Evolutionary conservation across 2,797 vertebrate genomes (phyloP).

Genomic region (Hirundo rustica): DNA sequence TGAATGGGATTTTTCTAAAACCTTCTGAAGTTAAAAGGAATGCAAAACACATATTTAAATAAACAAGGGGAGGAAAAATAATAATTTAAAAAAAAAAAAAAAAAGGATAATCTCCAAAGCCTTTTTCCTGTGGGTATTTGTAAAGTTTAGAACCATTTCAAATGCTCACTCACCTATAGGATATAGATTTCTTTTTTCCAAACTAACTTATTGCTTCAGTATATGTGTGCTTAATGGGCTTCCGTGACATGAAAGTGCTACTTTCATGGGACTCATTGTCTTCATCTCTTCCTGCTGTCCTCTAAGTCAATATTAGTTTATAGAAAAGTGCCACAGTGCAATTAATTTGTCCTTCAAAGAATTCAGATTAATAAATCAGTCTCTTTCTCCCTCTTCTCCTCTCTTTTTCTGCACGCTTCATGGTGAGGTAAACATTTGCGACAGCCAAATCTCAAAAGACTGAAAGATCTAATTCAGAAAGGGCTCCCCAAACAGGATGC

Average conservation of each 20-base stretch:
- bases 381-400: background rate
- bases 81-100: background rate
- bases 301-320: slow-evolving; percentile 73
- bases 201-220: slow-evolving; percentile 33
- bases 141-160: background rate
- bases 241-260: slow-evolving; percentile 42
- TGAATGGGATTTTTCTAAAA: background rate
- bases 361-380: slow-evolving; percentile 58
- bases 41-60: background rate
- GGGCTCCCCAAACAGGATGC: background rate
- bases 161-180: background rate
- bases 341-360: slow-evolving; percentile 54
- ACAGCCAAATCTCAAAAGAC: background rate
- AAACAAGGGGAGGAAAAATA: background rate
- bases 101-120: background rate
- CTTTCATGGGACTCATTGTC: slow-evolving; percentile 31
- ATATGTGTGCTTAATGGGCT: slow-evolving; percentile 56
- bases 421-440: slow-evolving; percentile 11
- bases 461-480: slow-evolving; percentile 33
- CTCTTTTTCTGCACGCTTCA: background rate
- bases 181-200: background rate
- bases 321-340: slow-evolving; percentile 60
- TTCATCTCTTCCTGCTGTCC: slow-evolving; percentile 65
- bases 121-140: background rate
- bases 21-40: background rate